Base-by-base conservation (phyloP, 2,797 vertebrate species). In the Benthosema pterotum region DNA sequence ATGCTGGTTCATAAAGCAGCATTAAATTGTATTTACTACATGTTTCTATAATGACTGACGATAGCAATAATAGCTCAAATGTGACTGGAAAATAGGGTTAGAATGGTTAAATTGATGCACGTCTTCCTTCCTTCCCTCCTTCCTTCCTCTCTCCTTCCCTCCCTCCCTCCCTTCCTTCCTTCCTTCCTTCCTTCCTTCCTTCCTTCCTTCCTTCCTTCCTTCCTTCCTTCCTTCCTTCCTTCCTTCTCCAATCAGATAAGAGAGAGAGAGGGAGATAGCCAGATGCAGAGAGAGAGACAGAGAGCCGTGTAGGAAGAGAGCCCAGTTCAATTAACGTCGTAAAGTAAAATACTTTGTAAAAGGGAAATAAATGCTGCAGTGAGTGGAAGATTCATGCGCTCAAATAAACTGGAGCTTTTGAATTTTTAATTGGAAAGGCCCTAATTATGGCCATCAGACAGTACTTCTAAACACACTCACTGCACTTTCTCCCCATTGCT, bases 381-480 rank as follows among this genome's bases (percentile, higher is more conserved):
- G 78, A 84, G 80, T 79, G 72, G 84, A 96, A 97, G 96, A 99
- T 97, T 97, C 95, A 97, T 98, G 96, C 84, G 95, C 97, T 97
- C 96, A 97, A 98, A 99, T 98, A 97, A 98, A 97, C 94, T 94
- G 94, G 92, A 93, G 95, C 96, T 96, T 92, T 87, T 99, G 95
- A 96, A 99, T 99, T 97, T 99, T 98, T 98, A 98, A 99, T 98
- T 99, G 95, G 94, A 82, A 80, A 87, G 89, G 93, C 94, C 94
- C 96, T 99, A 99, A 99, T 99, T 99, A 98, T 94, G 95, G 95
- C 94, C 95, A 99, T 99, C 96, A 98, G 95, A 99, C 95, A 94
- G 93, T 93, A 94, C 93, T 96, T 92, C 93, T 94, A 95, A 97
- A 98, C 96, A 95, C 96, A 96, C 95, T 96, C 95, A 91, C 95